Evolutionary conservation across 2,888 invertebrate species (phyloP).

Genomic region (Drosophila stalkeri): DNA sequence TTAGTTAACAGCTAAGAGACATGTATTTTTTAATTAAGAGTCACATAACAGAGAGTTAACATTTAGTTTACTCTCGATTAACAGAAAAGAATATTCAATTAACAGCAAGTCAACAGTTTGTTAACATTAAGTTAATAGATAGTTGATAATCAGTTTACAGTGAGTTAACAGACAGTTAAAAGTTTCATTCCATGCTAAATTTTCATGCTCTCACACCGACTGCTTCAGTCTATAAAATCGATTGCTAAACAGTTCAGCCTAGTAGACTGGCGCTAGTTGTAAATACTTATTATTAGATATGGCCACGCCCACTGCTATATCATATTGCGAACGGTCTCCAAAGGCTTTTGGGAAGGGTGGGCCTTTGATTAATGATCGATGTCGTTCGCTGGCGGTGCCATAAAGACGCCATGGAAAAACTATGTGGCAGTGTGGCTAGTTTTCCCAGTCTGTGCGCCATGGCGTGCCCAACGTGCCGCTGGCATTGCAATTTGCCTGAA

Average conservation of each 20-base stretch:
- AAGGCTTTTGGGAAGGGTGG: slow-evolving; percentile 37
- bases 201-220: too few species aligned
- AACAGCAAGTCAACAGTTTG: too few species aligned
- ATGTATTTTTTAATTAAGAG: not conserved
- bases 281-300: slow-evolving; percentile 46
- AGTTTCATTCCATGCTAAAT: not conserved
- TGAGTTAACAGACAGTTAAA: not conserved
- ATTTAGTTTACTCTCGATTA: not conserved
- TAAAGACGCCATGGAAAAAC: slow-evolving; percentile 55
- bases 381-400: slow-evolving; percentile 59
- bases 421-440: slow-evolving; percentile 33
- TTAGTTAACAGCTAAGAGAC: not conserved
- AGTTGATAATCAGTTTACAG: not conserved
- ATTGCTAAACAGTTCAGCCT: not conserved
- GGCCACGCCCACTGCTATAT: slow-evolving; percentile 37
- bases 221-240: not conserved
- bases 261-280: not conserved
- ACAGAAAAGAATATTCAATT: too few species aligned
- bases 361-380: slow-evolving; percentile 67
- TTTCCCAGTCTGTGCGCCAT: slow-evolving; percentile 16
- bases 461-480: not conserved
- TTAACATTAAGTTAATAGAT: not conserved
- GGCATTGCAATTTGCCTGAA: slow-evolving; percentile 44
- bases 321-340: slow-evolving; percentile 36
- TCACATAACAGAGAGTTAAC: not conserved